phyloP scores from a whole-genome alignment of 2,113 vertebrate species.

The Cottus gobio region DNA sequence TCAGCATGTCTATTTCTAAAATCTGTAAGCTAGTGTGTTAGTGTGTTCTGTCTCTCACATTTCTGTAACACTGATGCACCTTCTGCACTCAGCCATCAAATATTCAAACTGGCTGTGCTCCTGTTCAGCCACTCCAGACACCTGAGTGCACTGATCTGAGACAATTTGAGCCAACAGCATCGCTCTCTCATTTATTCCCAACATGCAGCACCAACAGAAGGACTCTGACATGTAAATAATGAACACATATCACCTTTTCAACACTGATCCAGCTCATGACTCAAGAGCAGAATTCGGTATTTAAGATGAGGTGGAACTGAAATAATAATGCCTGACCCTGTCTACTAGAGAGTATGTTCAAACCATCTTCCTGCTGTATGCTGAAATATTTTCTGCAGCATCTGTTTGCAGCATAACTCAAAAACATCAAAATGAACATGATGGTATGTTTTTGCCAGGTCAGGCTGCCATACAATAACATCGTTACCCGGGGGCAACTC shows the following conservation, averaged over 20 bases:
- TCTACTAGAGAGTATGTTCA: not conserved
- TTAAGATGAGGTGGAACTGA: not conserved
- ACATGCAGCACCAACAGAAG: conserved; percentile 27
- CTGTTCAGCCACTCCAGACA: conserved; percentile 28
- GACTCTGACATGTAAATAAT: conserved; percentile 44
- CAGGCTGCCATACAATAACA: not conserved
- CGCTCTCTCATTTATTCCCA: conserved; percentile 24
- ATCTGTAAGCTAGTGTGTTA: conserved; percentile 1
- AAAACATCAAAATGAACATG: not conserved
- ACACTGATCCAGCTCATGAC: conserved; percentile 11
- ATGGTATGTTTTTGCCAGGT: not conserved
- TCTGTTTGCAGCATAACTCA: not conserved
- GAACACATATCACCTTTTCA: conserved; percentile 4
- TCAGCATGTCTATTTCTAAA: not conserved
- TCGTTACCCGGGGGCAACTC: not conserved
- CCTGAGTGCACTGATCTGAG: conserved; percentile 49
- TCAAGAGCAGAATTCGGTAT: not conserved
- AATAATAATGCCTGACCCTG: conserved; percentile 2
- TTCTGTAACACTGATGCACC: conserved; percentile 14
- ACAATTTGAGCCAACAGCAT: conserved; percentile 33
- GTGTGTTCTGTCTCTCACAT: not conserved
- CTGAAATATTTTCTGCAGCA: not conserved
- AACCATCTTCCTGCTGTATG: not conserved
- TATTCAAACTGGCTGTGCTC: conserved; percentile 53
- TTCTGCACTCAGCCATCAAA: conserved; percentile 50